Conservation (phyloP, 2,797 vertebrate species). For the Morus bassanus region DNA sequence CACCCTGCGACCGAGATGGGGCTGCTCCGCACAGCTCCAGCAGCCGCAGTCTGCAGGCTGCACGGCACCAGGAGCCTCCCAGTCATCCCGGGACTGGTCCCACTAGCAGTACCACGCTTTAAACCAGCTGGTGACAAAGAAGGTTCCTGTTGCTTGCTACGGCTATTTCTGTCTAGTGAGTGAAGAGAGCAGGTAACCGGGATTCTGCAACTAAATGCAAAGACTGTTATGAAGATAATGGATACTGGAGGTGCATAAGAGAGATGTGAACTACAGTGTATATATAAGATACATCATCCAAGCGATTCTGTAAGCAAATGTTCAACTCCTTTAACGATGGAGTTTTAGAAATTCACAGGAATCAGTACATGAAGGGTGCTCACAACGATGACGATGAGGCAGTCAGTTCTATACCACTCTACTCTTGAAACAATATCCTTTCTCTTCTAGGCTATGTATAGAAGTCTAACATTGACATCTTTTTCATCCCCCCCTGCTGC, state of each 20-base stretch:
- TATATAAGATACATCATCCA: background rate
- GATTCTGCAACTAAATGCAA: background rate
- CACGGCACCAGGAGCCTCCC: background rate
- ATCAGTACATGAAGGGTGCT: background rate
- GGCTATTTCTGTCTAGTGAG: background rate
- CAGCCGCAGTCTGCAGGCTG: background rate
- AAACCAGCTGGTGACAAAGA: background rate
- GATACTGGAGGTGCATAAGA: background rate
- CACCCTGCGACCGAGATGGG: background rate
- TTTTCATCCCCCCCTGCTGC: background rate
- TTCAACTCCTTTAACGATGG: background rate
- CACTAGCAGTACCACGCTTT: background rate
- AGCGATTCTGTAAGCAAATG: background rate
- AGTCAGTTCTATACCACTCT: background rate
- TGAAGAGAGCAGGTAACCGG: background rate
- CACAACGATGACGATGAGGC: background rate
- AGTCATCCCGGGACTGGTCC: background rate
- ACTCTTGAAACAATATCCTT: background rate
- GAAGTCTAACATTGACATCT: background rate
- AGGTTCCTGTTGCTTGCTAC: background rate
- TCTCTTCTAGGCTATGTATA: background rate
- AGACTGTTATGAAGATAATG: background rate
- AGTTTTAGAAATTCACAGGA: background rate
- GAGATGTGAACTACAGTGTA: background rate
- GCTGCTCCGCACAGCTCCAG: rapidly evolving